Evolutionary conservation across 2,797 vertebrate genomes (phyloP).

Genomic region (Agapornis canus): DNA sequence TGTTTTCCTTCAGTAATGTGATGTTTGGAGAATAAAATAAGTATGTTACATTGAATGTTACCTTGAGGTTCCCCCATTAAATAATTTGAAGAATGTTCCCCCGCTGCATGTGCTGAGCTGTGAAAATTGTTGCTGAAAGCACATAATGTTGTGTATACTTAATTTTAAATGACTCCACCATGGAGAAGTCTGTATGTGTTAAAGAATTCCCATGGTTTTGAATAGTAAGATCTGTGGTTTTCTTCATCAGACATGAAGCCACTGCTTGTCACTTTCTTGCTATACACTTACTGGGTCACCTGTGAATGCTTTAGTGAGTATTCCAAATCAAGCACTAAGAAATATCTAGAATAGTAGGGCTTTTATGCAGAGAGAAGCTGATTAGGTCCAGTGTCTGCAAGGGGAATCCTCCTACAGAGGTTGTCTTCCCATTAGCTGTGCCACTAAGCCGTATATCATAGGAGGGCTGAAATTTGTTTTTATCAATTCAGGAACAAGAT

Average conservation of each 20-base stretch:
- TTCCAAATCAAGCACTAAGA: background rate
- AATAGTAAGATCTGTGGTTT: background rate
- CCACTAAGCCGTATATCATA: background rate
- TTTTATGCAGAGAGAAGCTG: background rate
- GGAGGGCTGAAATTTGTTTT: constrained; percentile 57
- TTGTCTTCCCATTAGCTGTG: background rate
- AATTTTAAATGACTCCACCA: background rate
- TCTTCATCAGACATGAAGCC: background rate
- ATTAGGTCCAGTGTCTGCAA: background rate
- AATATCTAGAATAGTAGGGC: background rate
- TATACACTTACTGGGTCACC: background rate
- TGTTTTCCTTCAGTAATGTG: background rate
- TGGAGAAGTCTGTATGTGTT: background rate
- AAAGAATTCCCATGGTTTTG: background rate
- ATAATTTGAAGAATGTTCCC: constrained; percentile 40
- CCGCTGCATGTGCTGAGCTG: background rate
- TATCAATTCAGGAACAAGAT: constrained; percentile 64
- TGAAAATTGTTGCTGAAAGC: constrained; percentile 30
- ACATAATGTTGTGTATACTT: background rate
- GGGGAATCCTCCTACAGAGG: background rate
- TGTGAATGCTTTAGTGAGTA: background rate
- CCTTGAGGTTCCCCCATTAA: constrained; percentile 26
- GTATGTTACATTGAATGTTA: background rate
- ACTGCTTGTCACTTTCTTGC: background rate
- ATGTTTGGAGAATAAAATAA: constrained; percentile 7